Base-by-base conservation (phyloP, 2,888 invertebrate genomes). In the Mythimna ferrago region DNA sequence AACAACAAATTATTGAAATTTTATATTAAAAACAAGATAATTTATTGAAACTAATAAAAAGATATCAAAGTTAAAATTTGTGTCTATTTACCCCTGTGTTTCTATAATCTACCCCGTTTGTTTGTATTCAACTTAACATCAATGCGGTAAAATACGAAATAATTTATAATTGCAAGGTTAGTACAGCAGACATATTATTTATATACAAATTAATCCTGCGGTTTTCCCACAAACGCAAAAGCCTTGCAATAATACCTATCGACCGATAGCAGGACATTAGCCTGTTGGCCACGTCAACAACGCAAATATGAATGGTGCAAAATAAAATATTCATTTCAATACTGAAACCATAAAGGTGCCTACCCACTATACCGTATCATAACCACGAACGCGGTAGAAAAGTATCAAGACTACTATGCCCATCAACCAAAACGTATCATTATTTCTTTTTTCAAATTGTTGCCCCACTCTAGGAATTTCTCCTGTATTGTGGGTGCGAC, bases 181-280 rank as follows among this genome's bases (percentile, higher is more conserved):
- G n/a, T n/a, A 48, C n/a, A 32, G 0, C 2, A 63, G 48, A 71
- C 2, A 19, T 14, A 35, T 21, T 7, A 69, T 61, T 32, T 53
- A 57, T 73, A 65, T 70, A 64, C 41, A 11, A 35, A 63, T 64
- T 5, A 65, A 57, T 60, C 19, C 41, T 56, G 44, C 0, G 67
- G 74, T 81, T 82, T 82, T 78, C 54, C 80, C 66, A 61, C 58
- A 60, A n/a, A 35, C 10, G 53, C 14, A 53, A 65, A 65, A 32
- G 62, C 35, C 32, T 54, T 11, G 21, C 62, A 35, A 16, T 44
- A 48, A n/a, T 53, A 62, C 41, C 7, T 62, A 57, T 56, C 44
- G 26, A 5, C 41, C n/a, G 65, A 80, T 78, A 65, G 10, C 11
- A 74, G 56, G 44, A 0, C 63, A 56, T 78, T 58, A 21, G n/a